phyloP scores from a whole-genome alignment of 2,113 vertebrate genomes.

The Varanus komodoensis region DNA sequence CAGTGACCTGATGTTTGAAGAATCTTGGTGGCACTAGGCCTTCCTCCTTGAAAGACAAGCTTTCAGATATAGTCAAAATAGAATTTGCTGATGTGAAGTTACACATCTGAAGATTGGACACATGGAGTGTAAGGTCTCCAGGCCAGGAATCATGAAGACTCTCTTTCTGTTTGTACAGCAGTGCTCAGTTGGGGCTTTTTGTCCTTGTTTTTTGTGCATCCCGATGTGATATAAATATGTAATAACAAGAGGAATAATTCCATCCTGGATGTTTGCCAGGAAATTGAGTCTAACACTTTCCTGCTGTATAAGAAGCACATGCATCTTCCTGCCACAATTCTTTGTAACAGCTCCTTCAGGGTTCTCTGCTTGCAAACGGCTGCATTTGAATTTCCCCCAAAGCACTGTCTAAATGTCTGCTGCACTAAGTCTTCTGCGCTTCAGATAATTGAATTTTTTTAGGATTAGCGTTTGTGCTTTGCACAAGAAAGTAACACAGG shows the following conservation, averaged over 20 bases:
- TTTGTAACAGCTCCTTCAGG: not conserved
- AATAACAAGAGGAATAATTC: not conserved
- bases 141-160: not conserved
- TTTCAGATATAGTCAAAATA: not conserved
- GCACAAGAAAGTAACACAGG: slow-evolving; percentile 22
- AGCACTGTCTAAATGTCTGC: slow-evolving; percentile 28
- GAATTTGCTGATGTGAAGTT: not conserved
- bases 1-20: no score
- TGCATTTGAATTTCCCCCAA: slow-evolving; percentile 22
- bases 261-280: not conserved
- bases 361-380: slow-evolving; percentile 12
- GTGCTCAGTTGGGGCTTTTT: not conserved
- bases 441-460: slow-evolving; percentile 31
- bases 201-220: not conserved
- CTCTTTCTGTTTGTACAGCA: not conserved
- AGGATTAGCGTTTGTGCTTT: slow-evolving; percentile 32
- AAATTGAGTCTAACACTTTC: not conserved
- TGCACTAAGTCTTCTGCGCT: not conserved
- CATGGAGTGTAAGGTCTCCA: not conserved
- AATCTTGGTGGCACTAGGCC: no score
- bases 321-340: not conserved
- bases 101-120: not conserved
- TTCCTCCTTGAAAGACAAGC: not conserved
- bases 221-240: slow-evolving; percentile 19
- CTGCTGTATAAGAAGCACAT: not conserved